These are phyloP conservation scores for Erpobdella octoculata DNA, from an alignment of 2,888 invertebrate genomes.

Conservation along the genomic window DNA sequence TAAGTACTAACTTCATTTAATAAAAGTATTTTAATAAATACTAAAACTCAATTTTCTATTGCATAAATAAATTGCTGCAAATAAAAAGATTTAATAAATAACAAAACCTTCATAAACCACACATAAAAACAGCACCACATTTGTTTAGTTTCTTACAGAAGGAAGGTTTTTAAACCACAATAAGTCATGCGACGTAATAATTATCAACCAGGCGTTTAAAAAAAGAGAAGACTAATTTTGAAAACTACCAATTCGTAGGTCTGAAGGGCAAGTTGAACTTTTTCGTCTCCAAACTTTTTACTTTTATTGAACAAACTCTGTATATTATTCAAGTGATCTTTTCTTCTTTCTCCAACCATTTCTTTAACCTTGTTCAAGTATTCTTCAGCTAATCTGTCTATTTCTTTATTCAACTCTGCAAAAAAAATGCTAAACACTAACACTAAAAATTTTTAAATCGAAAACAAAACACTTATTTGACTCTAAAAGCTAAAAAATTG, in stretches of 20 bases:
- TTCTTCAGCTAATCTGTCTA: constrained; percentile 76
- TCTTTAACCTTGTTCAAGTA: constrained; percentile 60
- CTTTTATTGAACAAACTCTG: constrained; percentile 78
- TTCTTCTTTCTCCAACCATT: constrained; percentile 68
- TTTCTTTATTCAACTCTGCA: constrained; percentile 66
- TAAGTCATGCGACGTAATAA: too few relatives aligned
- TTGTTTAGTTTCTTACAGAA: too few relatives aligned
- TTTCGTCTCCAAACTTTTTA: constrained; percentile 90
- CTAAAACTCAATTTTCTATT: neutral
- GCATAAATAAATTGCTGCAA: too few relatives aligned
- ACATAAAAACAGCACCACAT: too few relatives aligned
- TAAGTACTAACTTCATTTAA: neutral
- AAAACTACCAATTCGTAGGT: constrained; percentile 75
- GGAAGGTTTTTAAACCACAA: too few relatives aligned
- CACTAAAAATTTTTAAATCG: too few relatives aligned
- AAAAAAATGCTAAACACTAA: too few relatives aligned
- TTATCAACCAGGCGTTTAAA: neutral
- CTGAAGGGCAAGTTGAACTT: constrained; percentile 91
- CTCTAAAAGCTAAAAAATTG: too few relatives aligned
- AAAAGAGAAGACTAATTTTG: neutral
- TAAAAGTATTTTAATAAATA: neutral
- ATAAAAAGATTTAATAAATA: too few relatives aligned
- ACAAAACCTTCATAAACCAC: too few relatives aligned
- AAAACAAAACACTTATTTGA: too few relatives aligned
- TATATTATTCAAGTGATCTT: constrained; percentile 74